Evolutionary conservation across 2,113 vertebrate genomes (phyloP).

Genomic region (Brachirus orientalis): DNA sequence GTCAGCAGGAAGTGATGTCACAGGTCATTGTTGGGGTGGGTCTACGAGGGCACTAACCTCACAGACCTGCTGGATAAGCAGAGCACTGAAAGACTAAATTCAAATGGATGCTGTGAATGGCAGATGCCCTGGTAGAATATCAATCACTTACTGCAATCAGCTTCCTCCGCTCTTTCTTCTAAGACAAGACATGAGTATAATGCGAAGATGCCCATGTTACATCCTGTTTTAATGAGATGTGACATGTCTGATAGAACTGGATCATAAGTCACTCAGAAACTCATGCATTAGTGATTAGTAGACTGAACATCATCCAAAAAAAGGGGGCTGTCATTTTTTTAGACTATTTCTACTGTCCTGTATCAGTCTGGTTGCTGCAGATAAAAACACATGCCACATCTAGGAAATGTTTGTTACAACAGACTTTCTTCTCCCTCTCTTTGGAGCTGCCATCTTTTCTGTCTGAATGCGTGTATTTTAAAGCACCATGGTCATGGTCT

Average conservation of each 20-base stretch:
- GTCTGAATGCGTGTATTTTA: no score
- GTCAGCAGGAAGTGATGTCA: conserved; percentile 76
- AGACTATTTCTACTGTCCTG: no score
- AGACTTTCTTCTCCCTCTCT: no score
- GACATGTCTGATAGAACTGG: background rate
- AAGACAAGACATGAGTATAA: background rate
- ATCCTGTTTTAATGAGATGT: conserved; percentile 1
- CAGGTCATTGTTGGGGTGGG: conserved; percentile 68
- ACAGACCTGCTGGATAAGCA: conserved; percentile 63
- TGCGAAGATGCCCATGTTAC: background rate
- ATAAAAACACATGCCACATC: background rate
- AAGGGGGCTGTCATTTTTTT: no score
- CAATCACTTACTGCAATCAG: conserved; percentile 46
- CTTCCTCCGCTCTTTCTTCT: background rate
- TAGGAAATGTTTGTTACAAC: no score
- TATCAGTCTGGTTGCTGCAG: background rate
- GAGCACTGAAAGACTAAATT: conserved; percentile 53
- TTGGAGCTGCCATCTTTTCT: no score
- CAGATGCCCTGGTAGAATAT: conserved; percentile 65
- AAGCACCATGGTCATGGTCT: no score
- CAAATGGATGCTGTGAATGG: conserved; percentile 48
- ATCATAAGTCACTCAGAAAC: background rate
- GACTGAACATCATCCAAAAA: background rate
- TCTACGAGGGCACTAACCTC: conserved; percentile 59
- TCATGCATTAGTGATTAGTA: background rate